Percentiles rank a stretch among this genome's conserved stretches.
Conservation (phyloP, 2,797 vertebrate species). For the Poeciliopsis infans region DNA sequence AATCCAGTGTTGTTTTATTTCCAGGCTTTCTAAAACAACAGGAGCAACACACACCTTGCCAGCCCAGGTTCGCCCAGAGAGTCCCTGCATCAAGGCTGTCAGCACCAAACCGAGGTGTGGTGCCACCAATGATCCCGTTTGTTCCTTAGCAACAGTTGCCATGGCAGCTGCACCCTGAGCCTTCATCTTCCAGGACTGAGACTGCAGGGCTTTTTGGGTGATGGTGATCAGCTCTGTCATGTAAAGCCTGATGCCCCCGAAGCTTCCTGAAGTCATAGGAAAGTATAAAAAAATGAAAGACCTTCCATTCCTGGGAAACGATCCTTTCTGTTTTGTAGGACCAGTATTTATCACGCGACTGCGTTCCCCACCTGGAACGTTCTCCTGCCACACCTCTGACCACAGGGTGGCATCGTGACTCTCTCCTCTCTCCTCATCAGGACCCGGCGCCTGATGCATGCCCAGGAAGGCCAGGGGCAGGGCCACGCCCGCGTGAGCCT, state of each 20-base stretch:
- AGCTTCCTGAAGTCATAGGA: slow-evolving; percentile 83
- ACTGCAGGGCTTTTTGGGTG: slow-evolving; percentile 95
- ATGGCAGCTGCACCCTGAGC: slow-evolving; percentile 95
- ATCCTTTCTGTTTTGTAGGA: background rate
- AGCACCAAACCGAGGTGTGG: slow-evolving; percentile 94
- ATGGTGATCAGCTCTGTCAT: slow-evolving; percentile 94
- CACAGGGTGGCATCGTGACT: slow-evolving; percentile 88
- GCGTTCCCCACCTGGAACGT: slow-evolving; percentile 88
- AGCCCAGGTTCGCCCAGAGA: slow-evolving; percentile 93
- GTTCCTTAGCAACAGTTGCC: slow-evolving; percentile 94
- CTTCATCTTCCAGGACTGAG: slow-evolving; percentile 99
- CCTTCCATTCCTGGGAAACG: background rate
- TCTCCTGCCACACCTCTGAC: slow-evolving; percentile 98
- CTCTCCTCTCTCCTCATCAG: slow-evolving; percentile 90
- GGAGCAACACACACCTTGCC: slow-evolving; percentile 86
- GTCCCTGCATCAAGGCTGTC: slow-evolving; percentile 88
- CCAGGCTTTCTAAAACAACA: too few species aligned
- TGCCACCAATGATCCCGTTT: slow-evolving; percentile 89
- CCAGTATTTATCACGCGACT: background rate
- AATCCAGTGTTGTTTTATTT: background rate
- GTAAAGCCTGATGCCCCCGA: slow-evolving; percentile 95
- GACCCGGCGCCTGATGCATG: slow-evolving; percentile 91
- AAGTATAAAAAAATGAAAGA: slow-evolving; percentile 1
- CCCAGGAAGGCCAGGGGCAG: slow-evolving; percentile 95
- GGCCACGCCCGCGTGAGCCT: slow-evolving; percentile 88